phyloP scores from a whole-genome alignment of 2,113 vertebrate genomes.

The Cyphomyrus plagiostoma region DNA sequence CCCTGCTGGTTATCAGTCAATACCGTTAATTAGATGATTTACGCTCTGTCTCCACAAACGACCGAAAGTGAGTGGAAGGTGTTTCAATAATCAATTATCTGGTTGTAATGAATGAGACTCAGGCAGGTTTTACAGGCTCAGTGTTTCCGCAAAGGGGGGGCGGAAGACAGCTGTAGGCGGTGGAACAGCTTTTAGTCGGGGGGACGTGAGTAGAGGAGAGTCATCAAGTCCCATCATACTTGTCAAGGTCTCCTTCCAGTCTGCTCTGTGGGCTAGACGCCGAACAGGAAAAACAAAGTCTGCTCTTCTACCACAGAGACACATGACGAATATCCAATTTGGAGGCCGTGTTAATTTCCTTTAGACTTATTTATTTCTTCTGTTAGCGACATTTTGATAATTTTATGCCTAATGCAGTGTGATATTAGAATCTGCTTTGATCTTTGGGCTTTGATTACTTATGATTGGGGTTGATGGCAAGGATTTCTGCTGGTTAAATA shows the following conservation, averaged over 20 bases:
- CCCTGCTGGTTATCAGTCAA: neutral
- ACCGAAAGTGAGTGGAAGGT: neutral
- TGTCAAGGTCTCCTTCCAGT: neutral
- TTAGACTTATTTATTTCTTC: neutral
- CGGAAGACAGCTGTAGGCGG: neutral
- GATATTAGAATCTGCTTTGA: conserved; percentile 42
- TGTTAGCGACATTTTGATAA: neutral
- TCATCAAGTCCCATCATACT: neutral
- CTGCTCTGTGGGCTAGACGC: neutral
- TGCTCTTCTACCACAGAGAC: neutral
- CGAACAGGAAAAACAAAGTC: neutral
- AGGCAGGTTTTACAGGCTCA: neutral
- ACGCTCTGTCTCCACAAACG: neutral
- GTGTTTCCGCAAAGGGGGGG: neutral
- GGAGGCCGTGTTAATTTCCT: neutral
- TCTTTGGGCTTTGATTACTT: conserved; percentile 37
- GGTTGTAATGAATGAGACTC: neutral
- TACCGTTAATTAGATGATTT: conserved; percentile 19
- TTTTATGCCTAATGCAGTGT: conserved; percentile 13
- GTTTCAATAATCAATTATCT: neutral
- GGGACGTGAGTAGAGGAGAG: neutral
- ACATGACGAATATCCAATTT: neutral
- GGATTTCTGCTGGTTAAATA: conserved; percentile 44
- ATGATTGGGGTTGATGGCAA: conserved; percentile 28
- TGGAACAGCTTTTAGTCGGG: neutral